A percentile compares a stretch with the other conserved stretches of the same genome.
Conservation (phyloP, 2,113 vertebrate species). For the Rousettus leschenaultii region DNA sequence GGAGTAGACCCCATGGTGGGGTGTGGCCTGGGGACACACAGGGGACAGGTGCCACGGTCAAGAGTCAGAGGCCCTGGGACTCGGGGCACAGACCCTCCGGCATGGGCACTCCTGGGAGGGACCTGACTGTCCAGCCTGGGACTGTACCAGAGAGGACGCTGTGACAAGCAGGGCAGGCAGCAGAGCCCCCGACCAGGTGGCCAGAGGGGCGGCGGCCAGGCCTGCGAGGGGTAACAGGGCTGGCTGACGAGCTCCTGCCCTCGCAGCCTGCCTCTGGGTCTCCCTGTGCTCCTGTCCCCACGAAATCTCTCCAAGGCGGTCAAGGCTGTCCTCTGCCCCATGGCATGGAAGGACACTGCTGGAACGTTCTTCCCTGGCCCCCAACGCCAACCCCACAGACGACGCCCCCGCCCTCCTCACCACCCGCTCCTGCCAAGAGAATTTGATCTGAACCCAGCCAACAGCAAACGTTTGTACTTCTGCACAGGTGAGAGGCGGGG, state of each 20-base stretch:
- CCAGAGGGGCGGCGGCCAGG: not conserved
- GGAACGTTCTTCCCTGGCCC: not conserved
- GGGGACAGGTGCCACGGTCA: not conserved
- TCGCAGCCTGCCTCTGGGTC: not conserved
- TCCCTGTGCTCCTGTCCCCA: not conserved
- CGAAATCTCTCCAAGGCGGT: not conserved
- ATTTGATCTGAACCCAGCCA: not conserved
- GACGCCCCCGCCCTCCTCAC: rapidly evolving
- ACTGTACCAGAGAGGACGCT: not conserved
- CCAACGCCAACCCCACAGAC: not conserved
- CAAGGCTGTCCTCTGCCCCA: not conserved
- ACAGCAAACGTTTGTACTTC: not conserved
- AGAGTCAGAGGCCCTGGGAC: not conserved
- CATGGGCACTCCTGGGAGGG: rapidly evolving
- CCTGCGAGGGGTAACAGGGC: no score
- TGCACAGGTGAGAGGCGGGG: rapidly evolving
- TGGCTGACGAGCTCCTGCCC: not conserved
- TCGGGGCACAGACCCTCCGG: not conserved
- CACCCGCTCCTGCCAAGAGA: not conserved
- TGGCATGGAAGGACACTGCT: not conserved
- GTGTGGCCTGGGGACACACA: conserved; percentile 87
- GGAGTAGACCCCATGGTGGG: conserved; percentile 95
- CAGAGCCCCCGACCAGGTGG: not conserved
- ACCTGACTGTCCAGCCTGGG: no score
- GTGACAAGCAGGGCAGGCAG: rapidly evolving